These are phyloP conservation scores for Coreoperca whiteheadi DNA, from an alignment of 2,113 vertebrate genomes.

Conservation along the genomic window DNA sequence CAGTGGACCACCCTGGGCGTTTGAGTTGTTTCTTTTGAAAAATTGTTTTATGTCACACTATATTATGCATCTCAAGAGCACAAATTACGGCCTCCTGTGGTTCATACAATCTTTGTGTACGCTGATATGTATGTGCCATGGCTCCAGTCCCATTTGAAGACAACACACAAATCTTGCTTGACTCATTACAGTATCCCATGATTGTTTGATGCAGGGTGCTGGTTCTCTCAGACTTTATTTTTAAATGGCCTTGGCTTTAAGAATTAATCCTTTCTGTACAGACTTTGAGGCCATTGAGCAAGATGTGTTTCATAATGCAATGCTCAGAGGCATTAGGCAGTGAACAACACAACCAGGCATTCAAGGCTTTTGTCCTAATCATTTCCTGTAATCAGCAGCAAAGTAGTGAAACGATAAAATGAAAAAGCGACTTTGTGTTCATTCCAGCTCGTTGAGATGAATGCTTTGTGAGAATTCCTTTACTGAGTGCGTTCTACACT, in stretches of 20 bases:
- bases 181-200: slow-evolving; percentile 15
- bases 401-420: slow-evolving; percentile 57
- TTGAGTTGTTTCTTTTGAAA: slow-evolving; percentile 15
- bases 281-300: slow-evolving; percentile 75
- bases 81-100: not conserved
- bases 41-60: slow-evolving; percentile 18
- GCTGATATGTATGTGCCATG: slow-evolving; percentile 18
- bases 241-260: slow-evolving; percentile 65
- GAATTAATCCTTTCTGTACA: slow-evolving; percentile 74
- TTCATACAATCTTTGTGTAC: slow-evolving; percentile 13
- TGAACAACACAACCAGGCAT: slow-evolving; percentile 61
- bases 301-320: slow-evolving; percentile 76
- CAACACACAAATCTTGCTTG: not conserved
- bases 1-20: slow-evolving; percentile 33
- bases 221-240: slow-evolving; percentile 50
- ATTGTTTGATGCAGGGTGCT: slow-evolving; percentile 37
- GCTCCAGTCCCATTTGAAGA: slow-evolving; percentile 18
- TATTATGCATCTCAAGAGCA: slow-evolving; percentile 24
- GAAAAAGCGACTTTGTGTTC: slow-evolving; percentile 54
- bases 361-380: slow-evolving; percentile 73
- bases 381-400: slow-evolving; percentile 80
- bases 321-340: slow-evolving; percentile 61
- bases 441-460: slow-evolving; percentile 52
- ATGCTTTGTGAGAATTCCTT: not conserved
- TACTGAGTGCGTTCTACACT: not conserved